Evolutionary conservation across 2,113 vertebrate species (phyloP).

Genomic region (Antechinus flavipes): DNA sequence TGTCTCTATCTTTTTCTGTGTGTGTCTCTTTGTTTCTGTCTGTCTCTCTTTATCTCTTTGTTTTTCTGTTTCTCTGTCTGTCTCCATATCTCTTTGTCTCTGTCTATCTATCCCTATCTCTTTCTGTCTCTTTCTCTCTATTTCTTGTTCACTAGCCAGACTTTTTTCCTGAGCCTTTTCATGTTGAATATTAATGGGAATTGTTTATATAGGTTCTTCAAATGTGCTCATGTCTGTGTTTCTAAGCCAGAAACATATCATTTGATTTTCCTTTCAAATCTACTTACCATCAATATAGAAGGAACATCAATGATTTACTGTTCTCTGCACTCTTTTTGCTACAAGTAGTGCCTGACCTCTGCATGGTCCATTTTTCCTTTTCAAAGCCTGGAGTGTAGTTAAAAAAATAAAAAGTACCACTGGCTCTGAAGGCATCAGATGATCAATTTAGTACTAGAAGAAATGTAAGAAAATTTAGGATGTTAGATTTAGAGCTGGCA

Average conservation of each 20-base stretch:
- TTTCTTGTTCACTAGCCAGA: conserved; percentile 71
- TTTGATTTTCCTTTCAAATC: conserved; percentile 38
- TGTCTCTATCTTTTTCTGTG: too few species aligned
- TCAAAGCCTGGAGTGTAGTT: background rate
- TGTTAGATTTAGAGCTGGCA: background rate
- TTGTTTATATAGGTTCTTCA: conserved; percentile 39
- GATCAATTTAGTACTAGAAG: background rate
- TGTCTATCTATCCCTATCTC: too few species aligned
- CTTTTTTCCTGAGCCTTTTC: conserved; percentile 55
- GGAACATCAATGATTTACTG: conserved; percentile 22
- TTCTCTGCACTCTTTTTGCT: conserved; percentile 42
- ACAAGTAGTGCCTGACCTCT: conserved; percentile 34
- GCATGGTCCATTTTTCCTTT: conserved; percentile 28
- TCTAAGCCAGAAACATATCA: conserved; percentile 14
- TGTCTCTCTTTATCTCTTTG: too few species aligned
- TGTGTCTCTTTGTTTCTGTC: too few species aligned
- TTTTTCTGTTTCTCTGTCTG: too few species aligned
- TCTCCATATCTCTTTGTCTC: too few species aligned
- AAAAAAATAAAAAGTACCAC: background rate
- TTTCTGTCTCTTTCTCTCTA: conserved; percentile 1
- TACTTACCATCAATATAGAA: conserved; percentile 5
- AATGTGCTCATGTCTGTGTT: conserved; percentile 34
- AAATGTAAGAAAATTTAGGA: background rate
- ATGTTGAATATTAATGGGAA: conserved; percentile 65
- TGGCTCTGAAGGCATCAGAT: background rate